Base-by-base conservation (phyloP, 2,888 invertebrate genomes). In the Rhagium mordax region DNA sequence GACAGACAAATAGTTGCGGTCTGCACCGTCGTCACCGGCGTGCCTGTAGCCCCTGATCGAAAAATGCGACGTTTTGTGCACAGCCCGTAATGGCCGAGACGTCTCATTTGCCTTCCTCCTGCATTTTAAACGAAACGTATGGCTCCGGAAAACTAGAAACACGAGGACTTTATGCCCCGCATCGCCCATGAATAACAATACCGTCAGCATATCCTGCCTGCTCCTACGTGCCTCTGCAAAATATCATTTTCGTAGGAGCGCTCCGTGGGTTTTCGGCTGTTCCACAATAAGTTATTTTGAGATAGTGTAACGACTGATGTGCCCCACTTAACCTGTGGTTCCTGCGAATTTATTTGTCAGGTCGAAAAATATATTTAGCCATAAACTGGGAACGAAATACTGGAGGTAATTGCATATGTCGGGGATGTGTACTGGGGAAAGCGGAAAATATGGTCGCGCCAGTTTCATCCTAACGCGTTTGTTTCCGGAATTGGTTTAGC, bases 1-100 rank as follows among this genome's bases (percentile, higher is more conserved):
- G 84, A 82, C 85, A 84, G 84, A 85, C 85, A 85, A 85, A 85
- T 85, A 84, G 84, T 81, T 83, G 80, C 79, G 81, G 57, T 62
- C 71, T 59, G 21, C 49, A 53, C 61, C 24, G 21, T 41, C 24
- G 61, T 24, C 49, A 16, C 49, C 60, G 21, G 59, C 61, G n/a
- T 27, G 5, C 18, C 15, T 62, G 48, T 21, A 16, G 5, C 18
- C 15, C 55, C 27, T 21, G 47, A 57, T 64, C 48, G 70, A 41
- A 72, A 62, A 64, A 72, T 57, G 64, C 62, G 62, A 61, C 47
- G 41, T 53, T 67, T 59, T 53, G 6, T 10, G 27, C 41, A 21
- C n/a, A 18, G 16, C 41, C 51, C 59, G 57, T 51, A 65, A 65
- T 51, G 18, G 18, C 10, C 47, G n/a, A 51, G 47, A 51, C 27